Percentiles rank a stretch among this genome's conserved stretches.
Evolutionary conservation across 2,113 vertebrate genomes (phyloP).

Genomic region (Sebastes fasciatus): DNA sequence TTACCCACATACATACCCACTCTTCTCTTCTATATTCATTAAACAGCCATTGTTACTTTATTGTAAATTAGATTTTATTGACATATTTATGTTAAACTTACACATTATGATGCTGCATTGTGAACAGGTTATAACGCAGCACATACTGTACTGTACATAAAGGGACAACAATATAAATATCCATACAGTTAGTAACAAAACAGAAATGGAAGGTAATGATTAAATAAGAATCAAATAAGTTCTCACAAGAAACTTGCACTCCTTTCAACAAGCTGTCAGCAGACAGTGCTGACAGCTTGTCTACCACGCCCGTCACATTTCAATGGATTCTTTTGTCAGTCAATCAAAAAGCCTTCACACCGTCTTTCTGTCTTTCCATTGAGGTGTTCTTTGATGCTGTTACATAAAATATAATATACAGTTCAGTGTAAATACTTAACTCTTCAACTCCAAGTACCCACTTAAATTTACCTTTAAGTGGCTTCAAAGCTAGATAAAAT

Average conservation of each 20-base stretch:
- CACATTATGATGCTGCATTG: background rate
- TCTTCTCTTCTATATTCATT: background rate
- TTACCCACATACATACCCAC: background rate
- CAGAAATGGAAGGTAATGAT: background rate
- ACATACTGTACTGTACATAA: background rate
- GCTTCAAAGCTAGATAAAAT: background rate
- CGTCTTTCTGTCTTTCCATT: slow-evolving; percentile 14
- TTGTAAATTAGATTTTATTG: background rate
- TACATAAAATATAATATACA: background rate
- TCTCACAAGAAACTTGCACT: no score
- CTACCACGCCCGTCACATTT: background rate
- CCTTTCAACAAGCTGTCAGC: background rate
- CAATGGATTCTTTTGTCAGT: background rate
- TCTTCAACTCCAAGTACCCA: slow-evolving; percentile 1
- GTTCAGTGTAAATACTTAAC: background rate
- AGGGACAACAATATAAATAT: background rate
- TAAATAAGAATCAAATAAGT: background rate
- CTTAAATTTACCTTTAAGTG: background rate
- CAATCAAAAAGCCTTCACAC: background rate
- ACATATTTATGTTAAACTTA: background rate
- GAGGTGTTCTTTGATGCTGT: no score
- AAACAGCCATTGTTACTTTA: background rate
- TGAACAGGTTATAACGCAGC: background rate
- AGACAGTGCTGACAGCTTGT: background rate
- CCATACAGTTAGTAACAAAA: background rate